Base-by-base conservation (phyloP, 2,797 vertebrate genomes). In the Cossypha polioptera region DNA sequence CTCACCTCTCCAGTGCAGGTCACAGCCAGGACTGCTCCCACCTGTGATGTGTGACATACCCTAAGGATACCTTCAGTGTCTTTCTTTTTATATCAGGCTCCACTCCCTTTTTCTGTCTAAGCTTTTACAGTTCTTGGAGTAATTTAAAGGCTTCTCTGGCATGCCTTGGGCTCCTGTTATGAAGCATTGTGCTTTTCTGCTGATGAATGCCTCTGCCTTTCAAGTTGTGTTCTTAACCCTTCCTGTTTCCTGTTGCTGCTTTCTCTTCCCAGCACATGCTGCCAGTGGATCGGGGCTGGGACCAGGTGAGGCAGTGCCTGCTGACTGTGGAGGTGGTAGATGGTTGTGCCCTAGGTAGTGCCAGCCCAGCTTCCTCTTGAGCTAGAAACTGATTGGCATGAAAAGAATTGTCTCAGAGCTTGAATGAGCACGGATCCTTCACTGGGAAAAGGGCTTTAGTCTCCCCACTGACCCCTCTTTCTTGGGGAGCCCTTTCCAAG, bases 291-390 rank as follows among this genome's bases (percentile, higher is more conserved):
- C 96, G 97, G 98, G 98, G 98, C 96, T 98, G 97, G 92, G 97
- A 98, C 97, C 98, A 99, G 98, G 99, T 99, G 99, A 99, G 98
- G 97, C 96, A 91, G 94, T 90, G 94, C 88, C 89, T 84, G 85
- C 87, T 89, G 77, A 90, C 81, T 88, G 43, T 92, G 62, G 25
- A 81, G 84, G 72, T 68, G 78, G 51, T 62, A 81, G 57, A 48
- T 58, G 55, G 24, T 10, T 67, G 83, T 96, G 84, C 68, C 83
- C 53, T 53, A 19, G 71, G 2, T 21, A 67, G 63, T 36, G 68
- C 84, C 75, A 90, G 57, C 78, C 54, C 91, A 80, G 90, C 91
- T 82, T 67, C 86, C 75, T 89, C 84, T 40, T 54, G 13, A 80
- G 1, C 57, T 31, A 31, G 72, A 40, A 47, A 36, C 43, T 61